Base-by-base conservation (phyloP, 2,888 invertebrate species). In the Eupithecia pulchellata region DNA sequence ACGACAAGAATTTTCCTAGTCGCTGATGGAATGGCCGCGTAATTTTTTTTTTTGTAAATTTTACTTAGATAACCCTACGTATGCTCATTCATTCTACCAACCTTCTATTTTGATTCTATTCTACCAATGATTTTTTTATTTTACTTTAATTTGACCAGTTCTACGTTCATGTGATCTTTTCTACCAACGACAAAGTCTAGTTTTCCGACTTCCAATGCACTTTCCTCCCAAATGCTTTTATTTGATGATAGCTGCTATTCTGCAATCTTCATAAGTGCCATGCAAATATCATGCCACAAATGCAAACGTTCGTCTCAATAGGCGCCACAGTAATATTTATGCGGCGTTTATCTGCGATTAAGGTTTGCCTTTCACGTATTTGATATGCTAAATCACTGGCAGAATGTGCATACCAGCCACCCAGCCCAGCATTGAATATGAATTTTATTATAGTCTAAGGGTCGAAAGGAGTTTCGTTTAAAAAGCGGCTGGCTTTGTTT, bases 1-100 rank as follows among this genome's bases (percentile, higher is more conserved):
- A 36, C 47, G 70, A 88, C 89, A 83, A 58, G 86, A 80, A 72
- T 76, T 75, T 71, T 39, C 84, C 13, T 6, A 36, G 34, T 42
- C n/a, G 42, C n/a, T 14, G 9, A 2, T 20, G 47, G 6, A 47
- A 42, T 20, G 9, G 39, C 81, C 81, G 81, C 82, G 74, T 60
- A 73, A 71, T 42, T 67, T 68, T 34, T 39, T 66, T 72, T 64
- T 73, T 70, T n/a, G n/a, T n/a, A n/a, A 70, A 1, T 3, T 47
- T 9, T 9, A 2, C 20, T 5, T n/a, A 8, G 6, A 3, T 14
- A 9, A 9, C n/a, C 1, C 3, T 47, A 42, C 8, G 75, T 64
- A n/a, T 36, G 5, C 3, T 42, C 34, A 66, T 66, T 62, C 36
- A 63, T 42, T 62, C 52, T 52, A 25, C 52, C 52, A 52, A 13